phyloP scores from a whole-genome alignment of 2,797 vertebrate species.

The Loris lydekkerianus region DNA sequence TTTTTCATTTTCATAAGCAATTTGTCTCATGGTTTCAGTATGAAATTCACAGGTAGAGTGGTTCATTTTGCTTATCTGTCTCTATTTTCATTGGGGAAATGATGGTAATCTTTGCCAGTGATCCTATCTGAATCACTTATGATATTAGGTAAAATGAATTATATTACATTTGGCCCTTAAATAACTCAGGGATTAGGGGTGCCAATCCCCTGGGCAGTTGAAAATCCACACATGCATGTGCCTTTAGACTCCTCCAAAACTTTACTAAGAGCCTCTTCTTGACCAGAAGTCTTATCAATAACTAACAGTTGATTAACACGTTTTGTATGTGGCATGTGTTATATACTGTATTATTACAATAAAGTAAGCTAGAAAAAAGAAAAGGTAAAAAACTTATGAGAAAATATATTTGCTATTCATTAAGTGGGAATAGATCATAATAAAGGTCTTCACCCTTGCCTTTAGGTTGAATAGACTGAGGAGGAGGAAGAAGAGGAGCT shows the following conservation, averaged over 20 bases:
- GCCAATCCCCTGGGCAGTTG: not conserved
- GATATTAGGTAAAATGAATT: not conserved
- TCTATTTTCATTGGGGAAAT: not conserved
- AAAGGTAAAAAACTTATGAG: not conserved
- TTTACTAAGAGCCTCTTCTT: not conserved
- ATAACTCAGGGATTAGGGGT: not conserved
- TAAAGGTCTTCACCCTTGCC: not conserved
- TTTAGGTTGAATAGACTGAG: not conserved
- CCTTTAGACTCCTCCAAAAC: not conserved
- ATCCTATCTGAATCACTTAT: conserved; percentile 17
- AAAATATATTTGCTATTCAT: not conserved
- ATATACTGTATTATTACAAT: not conserved
- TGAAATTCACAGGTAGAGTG: conserved; percentile 31
- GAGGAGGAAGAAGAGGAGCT: not conserved
- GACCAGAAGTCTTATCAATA: not conserved
- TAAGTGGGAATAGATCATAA: not conserved
- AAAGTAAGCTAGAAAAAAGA: not conserved
- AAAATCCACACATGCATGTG: not conserved
- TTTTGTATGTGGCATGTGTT: not conserved
- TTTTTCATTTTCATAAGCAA: not conserved
- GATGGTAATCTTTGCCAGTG: conserved; percentile 29
- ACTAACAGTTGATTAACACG: not conserved
- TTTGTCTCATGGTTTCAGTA: conserved; percentile 13
- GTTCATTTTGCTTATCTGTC: conserved; percentile 37
- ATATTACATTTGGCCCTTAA: not conserved